Base-by-base conservation (phyloP, 2,797 vertebrate species). In the Siniperca undulata region DNA sequence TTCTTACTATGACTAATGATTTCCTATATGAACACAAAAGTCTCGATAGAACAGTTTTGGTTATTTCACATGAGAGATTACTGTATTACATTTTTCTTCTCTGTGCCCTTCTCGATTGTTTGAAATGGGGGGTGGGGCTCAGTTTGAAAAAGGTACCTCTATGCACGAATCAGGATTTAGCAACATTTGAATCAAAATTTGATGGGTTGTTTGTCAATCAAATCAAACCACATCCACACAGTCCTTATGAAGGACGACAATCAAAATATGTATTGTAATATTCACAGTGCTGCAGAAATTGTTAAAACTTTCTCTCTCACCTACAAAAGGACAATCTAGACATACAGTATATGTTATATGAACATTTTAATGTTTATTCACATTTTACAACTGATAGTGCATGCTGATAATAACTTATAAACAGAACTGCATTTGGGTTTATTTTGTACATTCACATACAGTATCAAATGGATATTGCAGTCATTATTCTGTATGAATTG, bases 361-460 rank as follows among this genome's bases (percentile, higher is more conserved):
- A 82, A 89, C 52, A 86, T 83, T 89, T 91, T 82, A 84, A 80
- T 84, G 22, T 90, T 91, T 89, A 88, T 87, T 88, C 61, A 84
- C 86, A 88, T 69, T 74, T 78, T 83, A 79, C 84, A 91, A 46
- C 78, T 77, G 48, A 85, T 48, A 62, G 36, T 66, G 64, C 72
- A 27, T 72, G 67, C 67, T 73, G 75, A 84, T 27, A 77, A 60
- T 58, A 74, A 67, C 58, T 64, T 77, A 83, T 19, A 46, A 86
- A 87, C 79, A 86, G 19, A 65, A 52, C 75, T 82, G 72, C 59
- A 80, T 83, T 86, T 79, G 24, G 12, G 19, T 79, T 78, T 52
- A 42, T 74, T 79, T 77, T 88, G 30, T 69, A 82, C 48, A 81
- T 78, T 81, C 22, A 74, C 22, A 74, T 58, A 48, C 55, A 53